A percentile compares a stretch with the other conserved stretches of the same genome.
phyloP scores from a whole-genome alignment of 2,113 vertebrate genomes.

The Aptenodytes patagonicus region DNA sequence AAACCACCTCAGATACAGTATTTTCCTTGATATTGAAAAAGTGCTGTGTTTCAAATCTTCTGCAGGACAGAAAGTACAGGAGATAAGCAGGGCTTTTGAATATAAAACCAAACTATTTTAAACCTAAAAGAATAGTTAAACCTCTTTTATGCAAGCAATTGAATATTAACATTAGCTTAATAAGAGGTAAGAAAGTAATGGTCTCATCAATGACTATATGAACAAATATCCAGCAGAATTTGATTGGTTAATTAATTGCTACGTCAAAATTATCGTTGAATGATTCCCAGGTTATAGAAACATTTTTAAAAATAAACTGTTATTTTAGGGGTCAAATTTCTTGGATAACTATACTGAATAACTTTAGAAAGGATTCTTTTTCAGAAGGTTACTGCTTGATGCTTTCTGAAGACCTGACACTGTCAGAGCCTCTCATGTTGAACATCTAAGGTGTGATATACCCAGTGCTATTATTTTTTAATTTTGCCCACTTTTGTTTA shows the following conservation, averaged over 20 bases:
- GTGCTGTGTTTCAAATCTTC: not conserved
- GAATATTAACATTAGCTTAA: not conserved
- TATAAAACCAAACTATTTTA: not conserved
- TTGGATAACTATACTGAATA: not conserved
- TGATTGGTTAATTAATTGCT: not conserved
- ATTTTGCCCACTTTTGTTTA: not conserved
- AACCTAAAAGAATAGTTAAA: not conserved
- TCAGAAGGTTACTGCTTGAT: not conserved
- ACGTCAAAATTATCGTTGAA: not conserved
- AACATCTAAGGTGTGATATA: not conserved
- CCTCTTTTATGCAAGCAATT: not conserved
- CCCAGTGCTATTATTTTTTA: not conserved
- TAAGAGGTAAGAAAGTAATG: not conserved
- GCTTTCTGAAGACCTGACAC: not conserved
- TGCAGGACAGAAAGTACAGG: not conserved
- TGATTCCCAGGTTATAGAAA: not conserved
- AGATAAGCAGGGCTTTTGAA: not conserved
- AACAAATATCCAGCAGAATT: not conserved
- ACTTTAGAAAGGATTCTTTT: not conserved
- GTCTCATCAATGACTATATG: not conserved
- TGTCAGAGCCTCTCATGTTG: not conserved
- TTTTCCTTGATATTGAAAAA: slow-evolving; percentile 17
- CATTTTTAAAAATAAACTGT: not conserved
- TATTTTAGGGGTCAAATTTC: not conserved
- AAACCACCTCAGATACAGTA: not conserved